Conservation (phyloP, 2,888 invertebrate genomes). For the Drosophila barbarae region DNA sequence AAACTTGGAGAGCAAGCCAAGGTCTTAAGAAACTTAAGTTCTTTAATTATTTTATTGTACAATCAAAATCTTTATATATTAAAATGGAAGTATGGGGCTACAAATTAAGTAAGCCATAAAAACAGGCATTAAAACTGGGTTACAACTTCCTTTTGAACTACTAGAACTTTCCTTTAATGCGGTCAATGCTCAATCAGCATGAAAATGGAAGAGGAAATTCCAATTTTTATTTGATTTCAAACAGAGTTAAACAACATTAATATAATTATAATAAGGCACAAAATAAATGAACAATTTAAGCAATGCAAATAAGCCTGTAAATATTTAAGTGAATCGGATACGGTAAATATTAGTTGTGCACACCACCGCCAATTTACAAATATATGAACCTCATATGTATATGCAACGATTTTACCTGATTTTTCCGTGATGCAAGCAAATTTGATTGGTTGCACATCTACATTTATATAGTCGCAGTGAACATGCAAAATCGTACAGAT, state of each 20-base stretch:
- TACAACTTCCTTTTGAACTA: neutral
- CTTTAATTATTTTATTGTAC: neutral
- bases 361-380: slow-evolving; percentile 11
- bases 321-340: slow-evolving; percentile 18
- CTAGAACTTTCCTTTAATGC: neutral
- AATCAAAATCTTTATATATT: too few species aligned
- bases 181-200: slow-evolving; percentile 1
- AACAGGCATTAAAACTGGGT: neutral
- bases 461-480: neutral
- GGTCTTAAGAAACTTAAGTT: neutral
- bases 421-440: slow-evolving; percentile 9
- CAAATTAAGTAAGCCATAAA: slow-evolving; percentile 1
- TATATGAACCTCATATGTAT: neutral
- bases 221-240: neutral
- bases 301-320: slow-evolving; percentile 7
- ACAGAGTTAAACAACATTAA: neutral
- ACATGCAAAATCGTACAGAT: slow-evolving; percentile 17
- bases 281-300: slow-evolving; percentile 1
- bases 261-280: neutral
- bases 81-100: neutral
- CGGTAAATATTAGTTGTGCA: slow-evolving; percentile 15
- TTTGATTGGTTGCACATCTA: slow-evolving; percentile 13
- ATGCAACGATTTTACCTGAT: slow-evolving; percentile 8
- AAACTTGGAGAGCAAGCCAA: neutral
- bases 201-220: too few species aligned